Conservation (phyloP, 2,888 invertebrate genomes). For the Lithophane semibrunnea region DNA sequence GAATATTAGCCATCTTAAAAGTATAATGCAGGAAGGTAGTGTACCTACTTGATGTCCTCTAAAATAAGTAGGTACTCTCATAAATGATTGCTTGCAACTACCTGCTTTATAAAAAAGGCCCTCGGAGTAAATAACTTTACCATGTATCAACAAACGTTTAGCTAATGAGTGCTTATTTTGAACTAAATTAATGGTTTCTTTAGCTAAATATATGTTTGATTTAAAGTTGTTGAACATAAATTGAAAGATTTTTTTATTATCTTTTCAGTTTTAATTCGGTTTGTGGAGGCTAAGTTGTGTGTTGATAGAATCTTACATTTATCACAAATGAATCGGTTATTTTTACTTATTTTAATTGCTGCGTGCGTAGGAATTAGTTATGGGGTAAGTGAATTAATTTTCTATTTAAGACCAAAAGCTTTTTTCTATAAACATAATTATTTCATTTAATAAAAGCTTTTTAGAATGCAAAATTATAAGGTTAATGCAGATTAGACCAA, state of each 20-base stretch:
- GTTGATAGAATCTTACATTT: background rate
- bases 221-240: slow-evolving; percentile 59
- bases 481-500: background rate
- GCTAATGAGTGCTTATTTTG: slow-evolving; percentile 46
- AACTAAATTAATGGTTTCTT: slow-evolving; percentile 55
- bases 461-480: no score
- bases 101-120: slow-evolving; percentile 29
- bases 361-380: slow-evolving; percentile 24
- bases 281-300: slow-evolving; percentile 36
- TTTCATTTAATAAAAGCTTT: background rate
- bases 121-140: slow-evolving; percentile 21
- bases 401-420: background rate
- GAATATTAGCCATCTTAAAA: background rate
- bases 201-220: slow-evolving; percentile 50
- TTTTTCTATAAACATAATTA: background rate
- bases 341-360: slow-evolving; percentile 39
- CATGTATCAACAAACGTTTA: slow-evolving; percentile 52
- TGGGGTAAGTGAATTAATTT: slow-evolving; percentile 49
- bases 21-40: background rate
- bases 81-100: slow-evolving; percentile 29
- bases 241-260: slow-evolving; percentile 31
- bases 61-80: slow-evolving; percentile 18
- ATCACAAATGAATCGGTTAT: slow-evolving; percentile 48
- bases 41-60: slow-evolving; percentile 18
- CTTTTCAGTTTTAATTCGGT: slow-evolving; percentile 52